These are phyloP conservation scores for Oryzias dopingdopingensis DNA, from an alignment of 2,797 vertebrate species.

Conservation along the genomic window DNA sequence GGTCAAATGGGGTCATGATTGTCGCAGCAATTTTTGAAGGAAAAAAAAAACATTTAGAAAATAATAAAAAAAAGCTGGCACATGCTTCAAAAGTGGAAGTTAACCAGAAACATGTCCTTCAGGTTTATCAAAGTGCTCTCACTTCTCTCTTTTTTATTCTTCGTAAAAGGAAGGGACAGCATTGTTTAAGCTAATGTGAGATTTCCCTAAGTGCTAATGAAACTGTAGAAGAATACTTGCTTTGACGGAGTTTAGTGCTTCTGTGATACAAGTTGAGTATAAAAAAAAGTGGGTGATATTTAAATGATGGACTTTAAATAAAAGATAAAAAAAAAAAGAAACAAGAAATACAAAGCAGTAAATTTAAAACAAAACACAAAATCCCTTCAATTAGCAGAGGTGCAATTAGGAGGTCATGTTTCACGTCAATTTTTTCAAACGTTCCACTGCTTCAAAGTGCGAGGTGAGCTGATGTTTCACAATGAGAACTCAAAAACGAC, in stretches of 20 bases:
- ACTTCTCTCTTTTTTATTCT: slow-evolving; percentile 10
- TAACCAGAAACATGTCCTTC: background rate
- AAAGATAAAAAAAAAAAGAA: slow-evolving; percentile 2
- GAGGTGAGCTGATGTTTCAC: slow-evolving; percentile 9
- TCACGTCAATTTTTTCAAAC: slow-evolving; percentile 20
- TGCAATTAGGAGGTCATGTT: no score
- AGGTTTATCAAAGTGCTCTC: background rate
- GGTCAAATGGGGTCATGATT: slow-evolving; percentile 35
- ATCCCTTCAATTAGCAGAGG: slow-evolving; percentile 32
- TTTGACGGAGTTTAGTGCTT: background rate
- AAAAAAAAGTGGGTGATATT: background rate
- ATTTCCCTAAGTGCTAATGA: background rate
- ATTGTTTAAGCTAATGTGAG: background rate
- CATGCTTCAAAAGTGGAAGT: background rate
- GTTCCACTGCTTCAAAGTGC: slow-evolving; percentile 62
- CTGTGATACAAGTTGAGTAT: background rate
- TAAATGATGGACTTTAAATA: background rate
- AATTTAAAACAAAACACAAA: slow-evolving; percentile 26
- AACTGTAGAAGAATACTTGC: background rate
- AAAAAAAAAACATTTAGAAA: background rate
- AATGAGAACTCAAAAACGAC: slow-evolving; percentile 3
- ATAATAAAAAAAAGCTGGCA: background rate
- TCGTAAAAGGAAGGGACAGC: background rate
- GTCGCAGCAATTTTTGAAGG: slow-evolving; percentile 26
- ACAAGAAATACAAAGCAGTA: slow-evolving; percentile 19